Evolutionary conservation across 2,888 invertebrate species (phyloP).

Genomic region (Drosophila kanekoi): DNA sequence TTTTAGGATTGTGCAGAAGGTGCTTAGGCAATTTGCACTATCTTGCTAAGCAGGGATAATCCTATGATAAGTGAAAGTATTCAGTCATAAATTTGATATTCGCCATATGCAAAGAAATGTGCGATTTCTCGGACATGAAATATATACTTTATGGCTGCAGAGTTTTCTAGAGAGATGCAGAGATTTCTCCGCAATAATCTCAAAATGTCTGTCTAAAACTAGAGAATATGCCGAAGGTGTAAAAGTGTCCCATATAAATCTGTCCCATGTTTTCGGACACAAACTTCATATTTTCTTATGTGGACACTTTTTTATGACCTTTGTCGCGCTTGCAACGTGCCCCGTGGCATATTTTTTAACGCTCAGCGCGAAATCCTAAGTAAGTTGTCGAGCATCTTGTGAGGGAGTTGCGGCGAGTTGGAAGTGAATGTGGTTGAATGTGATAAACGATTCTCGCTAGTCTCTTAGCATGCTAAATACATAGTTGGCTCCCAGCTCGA

Average conservation of each 20-base stretch:
- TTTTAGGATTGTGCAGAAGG: too few species aligned
- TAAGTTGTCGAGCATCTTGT: too few species aligned
- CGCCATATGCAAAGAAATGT: too few species aligned
- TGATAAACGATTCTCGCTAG: slow-evolving; percentile 28
- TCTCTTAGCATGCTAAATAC: slow-evolving; percentile 12
- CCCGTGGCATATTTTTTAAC: slow-evolving; percentile 1
- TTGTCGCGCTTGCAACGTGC: neutral
- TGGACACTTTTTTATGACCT: slow-evolving; percentile 10
- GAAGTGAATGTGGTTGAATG: slow-evolving; percentile 9
- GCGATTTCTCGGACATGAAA: too few species aligned
- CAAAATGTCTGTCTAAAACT: too few species aligned
- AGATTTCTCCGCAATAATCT: too few species aligned
- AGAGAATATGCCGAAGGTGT: neutral
- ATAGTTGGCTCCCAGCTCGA: neutral
- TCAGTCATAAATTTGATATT: too few species aligned
- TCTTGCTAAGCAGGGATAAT: too few species aligned
- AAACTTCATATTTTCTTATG: slow-evolving; percentile 8
- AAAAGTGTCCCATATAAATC: slow-evolving; percentile 1
- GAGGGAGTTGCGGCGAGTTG: neutral
- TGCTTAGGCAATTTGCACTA: too few species aligned
- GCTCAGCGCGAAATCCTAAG: neutral
- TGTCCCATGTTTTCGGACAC: neutral
- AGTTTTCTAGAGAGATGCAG: too few species aligned
- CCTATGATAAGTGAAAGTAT: too few species aligned
- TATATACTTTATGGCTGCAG: too few species aligned